These are phyloP conservation scores for Chrysolina oricalcia DNA, from an alignment of 2,888 invertebrate species.

Conservation along the genomic window DNA sequence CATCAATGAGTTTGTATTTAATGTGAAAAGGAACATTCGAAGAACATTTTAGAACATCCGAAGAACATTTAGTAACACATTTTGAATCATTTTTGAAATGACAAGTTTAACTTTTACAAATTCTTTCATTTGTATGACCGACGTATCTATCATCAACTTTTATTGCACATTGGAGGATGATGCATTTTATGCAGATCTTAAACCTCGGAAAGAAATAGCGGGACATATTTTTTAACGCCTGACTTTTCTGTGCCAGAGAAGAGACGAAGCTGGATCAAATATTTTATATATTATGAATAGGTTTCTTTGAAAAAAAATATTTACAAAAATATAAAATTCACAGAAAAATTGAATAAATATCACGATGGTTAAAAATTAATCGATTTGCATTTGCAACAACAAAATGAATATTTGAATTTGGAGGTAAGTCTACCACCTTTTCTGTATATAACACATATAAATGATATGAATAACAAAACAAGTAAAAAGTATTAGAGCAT, in stretches of 20 bases:
- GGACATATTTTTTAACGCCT: neutral
- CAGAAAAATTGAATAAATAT: slow-evolving; percentile 14
- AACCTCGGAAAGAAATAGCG: neutral
- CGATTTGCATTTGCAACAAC: neutral
- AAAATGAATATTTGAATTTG: neutral
- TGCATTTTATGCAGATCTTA: slow-evolving; percentile 46
- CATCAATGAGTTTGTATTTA: slow-evolving; percentile 61
- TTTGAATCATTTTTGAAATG: slow-evolving; percentile 58
- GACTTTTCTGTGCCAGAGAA: neutral
- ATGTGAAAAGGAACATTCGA: slow-evolving; percentile 63
- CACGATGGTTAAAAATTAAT: slow-evolving; percentile 6
- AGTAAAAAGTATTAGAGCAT: neutral
- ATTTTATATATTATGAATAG: neutral
- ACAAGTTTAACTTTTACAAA: slow-evolving; percentile 51
- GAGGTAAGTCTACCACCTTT: neutral
- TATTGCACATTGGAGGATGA: slow-evolving; percentile 49
- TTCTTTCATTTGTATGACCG: slow-evolving; percentile 46
- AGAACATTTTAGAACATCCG: slow-evolving; percentile 54
- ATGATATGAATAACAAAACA: slow-evolving; percentile 9
- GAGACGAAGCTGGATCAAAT: neutral
- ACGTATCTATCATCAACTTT: slow-evolving; percentile 45
- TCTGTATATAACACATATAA: slow-evolving; percentile 12
- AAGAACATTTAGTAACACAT: slow-evolving; percentile 53
- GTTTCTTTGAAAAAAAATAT: slow-evolving; percentile 1
- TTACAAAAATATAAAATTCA: slow-evolving; percentile 21